phyloP scores from a whole-genome alignment of 2,113 vertebrate genomes.

The Ahaetulla prasina region DNA sequence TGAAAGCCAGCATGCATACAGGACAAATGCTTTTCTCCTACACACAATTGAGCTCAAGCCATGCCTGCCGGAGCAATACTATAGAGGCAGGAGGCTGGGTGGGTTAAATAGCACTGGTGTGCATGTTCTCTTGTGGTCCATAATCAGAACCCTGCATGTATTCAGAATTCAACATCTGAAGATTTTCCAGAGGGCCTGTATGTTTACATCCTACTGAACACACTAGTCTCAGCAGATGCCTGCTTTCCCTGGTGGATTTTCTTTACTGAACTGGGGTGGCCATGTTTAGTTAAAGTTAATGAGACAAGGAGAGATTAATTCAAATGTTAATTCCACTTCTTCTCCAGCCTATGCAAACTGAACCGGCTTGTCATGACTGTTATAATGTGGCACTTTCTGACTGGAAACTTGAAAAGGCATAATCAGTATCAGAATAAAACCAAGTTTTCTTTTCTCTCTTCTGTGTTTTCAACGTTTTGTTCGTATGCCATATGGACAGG shows the following conservation, averaged over 20 bases:
- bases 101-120: background rate
- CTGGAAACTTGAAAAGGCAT: background rate
- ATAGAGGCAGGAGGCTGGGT: background rate
- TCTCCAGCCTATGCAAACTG: background rate
- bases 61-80: background rate
- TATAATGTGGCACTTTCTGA: background rate
- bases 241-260: background rate
- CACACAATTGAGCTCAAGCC: background rate
- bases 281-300: background rate
- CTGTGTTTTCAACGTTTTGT: background rate
- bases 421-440: background rate
- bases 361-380: background rate
- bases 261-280: background rate
- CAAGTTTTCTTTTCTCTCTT: background rate
- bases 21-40: background rate
- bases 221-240: background rate
- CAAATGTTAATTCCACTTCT: background rate
- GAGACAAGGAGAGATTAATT: background rate
- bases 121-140: background rate
- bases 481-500: too few relatives aligned
- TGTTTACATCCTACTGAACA: background rate
- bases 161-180: background rate
- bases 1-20: background rate
- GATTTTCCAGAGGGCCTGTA: background rate
- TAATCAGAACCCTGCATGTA: background rate